Percentiles rank a stretch among this genome's conserved stretches.
These are phyloP conservation scores for Alethe diademata DNA, from an alignment of 2,113 vertebrate genomes.

Conservation along the genomic window DNA sequence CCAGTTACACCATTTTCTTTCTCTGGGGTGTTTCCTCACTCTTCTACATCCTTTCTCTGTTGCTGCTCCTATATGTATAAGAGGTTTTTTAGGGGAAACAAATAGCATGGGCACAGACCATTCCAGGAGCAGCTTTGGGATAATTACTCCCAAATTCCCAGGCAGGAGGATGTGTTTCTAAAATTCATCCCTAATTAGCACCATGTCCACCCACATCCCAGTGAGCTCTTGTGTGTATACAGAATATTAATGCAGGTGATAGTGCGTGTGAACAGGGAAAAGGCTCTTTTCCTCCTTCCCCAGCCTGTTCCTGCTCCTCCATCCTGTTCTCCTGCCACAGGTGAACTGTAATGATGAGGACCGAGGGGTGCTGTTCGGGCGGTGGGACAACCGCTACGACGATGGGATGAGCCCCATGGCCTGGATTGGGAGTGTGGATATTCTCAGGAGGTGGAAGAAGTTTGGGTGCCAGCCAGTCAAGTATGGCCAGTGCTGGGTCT, in stretches of 20 bases:
- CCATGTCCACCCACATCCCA: rapidly evolving
- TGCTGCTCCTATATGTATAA: rapidly evolving
- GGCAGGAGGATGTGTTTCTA: not conserved
- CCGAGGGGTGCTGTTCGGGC: constrained; percentile 83
- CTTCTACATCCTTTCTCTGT: not conserved
- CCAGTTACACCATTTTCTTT: not conserved
- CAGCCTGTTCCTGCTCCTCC: not conserved
- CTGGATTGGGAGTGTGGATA: constrained; percentile 92
- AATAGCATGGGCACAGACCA: not conserved
- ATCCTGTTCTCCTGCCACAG: constrained; percentile 49
- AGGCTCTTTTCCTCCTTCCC: not conserved
- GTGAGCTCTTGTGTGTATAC: not conserved
- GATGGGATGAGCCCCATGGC: constrained; percentile 85
- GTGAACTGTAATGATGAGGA: constrained; percentile 91
- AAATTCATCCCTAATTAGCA: not conserved
- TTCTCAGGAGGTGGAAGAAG: constrained; percentile 82
- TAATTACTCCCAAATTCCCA: not conserved
- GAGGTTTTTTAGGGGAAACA: not conserved
- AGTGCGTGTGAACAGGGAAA: rapidly evolving
- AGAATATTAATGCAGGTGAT: not conserved
- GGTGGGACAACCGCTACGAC: constrained; percentile 78
- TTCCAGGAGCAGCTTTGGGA: not conserved
- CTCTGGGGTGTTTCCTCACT: not conserved
- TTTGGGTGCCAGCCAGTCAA: constrained; percentile 82
- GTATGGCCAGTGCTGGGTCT: constrained; percentile 98